These are phyloP conservation scores for Perccottus glenii DNA, from an alignment of 2,113 vertebrate species.

Conservation along the genomic window DNA sequence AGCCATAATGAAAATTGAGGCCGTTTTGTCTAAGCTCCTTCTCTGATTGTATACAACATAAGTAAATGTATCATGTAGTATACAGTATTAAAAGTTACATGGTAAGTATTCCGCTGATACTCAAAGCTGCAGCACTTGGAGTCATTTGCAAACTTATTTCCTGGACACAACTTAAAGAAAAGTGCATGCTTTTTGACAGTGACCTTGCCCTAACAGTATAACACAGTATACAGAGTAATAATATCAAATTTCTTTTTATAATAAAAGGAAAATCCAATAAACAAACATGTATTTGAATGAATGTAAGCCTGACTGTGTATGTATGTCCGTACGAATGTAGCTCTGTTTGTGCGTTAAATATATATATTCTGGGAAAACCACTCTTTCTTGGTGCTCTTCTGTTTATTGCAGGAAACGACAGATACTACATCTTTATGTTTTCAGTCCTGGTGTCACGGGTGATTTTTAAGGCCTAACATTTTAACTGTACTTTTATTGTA, in stretches of 20 bases:
- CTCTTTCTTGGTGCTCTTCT: slow-evolving; percentile 43
- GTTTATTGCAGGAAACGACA: slow-evolving; percentile 11
- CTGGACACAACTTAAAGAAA: slow-evolving; percentile 71
- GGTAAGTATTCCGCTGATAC: neutral
- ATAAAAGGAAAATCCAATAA: slow-evolving; percentile 71
- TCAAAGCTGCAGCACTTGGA: slow-evolving; percentile 14
- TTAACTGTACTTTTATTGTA: too few relatives aligned
- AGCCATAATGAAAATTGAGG: too few relatives aligned
- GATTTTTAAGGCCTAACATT: too few relatives aligned
- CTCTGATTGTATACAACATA: too few relatives aligned
- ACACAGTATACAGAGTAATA: slow-evolving; percentile 74
- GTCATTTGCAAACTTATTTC: slow-evolving; percentile 39
- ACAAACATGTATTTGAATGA: slow-evolving; percentile 72
- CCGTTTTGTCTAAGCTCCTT: too few relatives aligned
- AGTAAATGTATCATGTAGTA: neutral
- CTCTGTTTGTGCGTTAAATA: slow-evolving; percentile 74
- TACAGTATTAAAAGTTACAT: neutral
- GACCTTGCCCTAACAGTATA: slow-evolving; percentile 71
- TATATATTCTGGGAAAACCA: slow-evolving; percentile 71
- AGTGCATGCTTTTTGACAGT: slow-evolving; percentile 78
- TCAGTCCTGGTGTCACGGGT: too few relatives aligned
- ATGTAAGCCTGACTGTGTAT: slow-evolving; percentile 65
- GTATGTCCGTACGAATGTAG: slow-evolving; percentile 65
- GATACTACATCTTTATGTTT: neutral
- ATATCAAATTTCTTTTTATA: slow-evolving; percentile 74